These are phyloP conservation scores for Bellardia pandia DNA, from an alignment of 2,888 invertebrate species.

Conservation along the genomic window DNA sequence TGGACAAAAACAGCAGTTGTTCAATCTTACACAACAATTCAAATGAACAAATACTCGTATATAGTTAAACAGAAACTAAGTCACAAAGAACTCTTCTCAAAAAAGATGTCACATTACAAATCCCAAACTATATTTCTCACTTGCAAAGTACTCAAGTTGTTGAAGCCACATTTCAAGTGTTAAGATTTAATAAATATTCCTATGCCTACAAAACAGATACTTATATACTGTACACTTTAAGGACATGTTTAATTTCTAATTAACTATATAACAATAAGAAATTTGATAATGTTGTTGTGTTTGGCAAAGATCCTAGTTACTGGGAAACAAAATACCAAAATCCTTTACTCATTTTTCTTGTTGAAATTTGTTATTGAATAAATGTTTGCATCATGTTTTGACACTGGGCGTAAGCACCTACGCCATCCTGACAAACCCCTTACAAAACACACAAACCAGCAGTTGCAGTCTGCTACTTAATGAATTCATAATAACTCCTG, in stretches of 20 bases:
- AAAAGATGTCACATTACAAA: conserved; percentile 44
- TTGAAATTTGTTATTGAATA: conserved; percentile 15
- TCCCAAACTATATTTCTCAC: conserved; percentile 56
- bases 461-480: conserved; percentile 60
- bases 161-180: conserved; percentile 65
- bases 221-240: conserved; percentile 29
- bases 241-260: conserved; percentile 72
- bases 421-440: conserved; percentile 61
- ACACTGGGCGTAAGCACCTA: conserved; percentile 72
- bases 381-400: conserved; percentile 70
- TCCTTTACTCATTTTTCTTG: conserved; percentile 53
- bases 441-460: conserved; percentile 31
- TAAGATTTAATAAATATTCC: conserved; percentile 19
- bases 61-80: conserved; percentile 37
- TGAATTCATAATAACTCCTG: conserved; percentile 29
- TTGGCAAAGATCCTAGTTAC: conserved; percentile 49
- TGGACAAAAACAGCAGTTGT: conserved; percentile 30
- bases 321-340: conserved; percentile 38
- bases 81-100: conserved; percentile 38
- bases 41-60: conserved; percentile 32
- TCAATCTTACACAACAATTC: conserved; percentile 37
- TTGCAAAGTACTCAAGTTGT: conserved; percentile 42
- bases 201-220: not conserved
- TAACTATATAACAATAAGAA: conserved; percentile 60
- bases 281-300: conserved; percentile 49